phyloP scores from a whole-genome alignment of 2,888 invertebrate genomes.

The Galeopsomyia nigrocyanea region DNA sequence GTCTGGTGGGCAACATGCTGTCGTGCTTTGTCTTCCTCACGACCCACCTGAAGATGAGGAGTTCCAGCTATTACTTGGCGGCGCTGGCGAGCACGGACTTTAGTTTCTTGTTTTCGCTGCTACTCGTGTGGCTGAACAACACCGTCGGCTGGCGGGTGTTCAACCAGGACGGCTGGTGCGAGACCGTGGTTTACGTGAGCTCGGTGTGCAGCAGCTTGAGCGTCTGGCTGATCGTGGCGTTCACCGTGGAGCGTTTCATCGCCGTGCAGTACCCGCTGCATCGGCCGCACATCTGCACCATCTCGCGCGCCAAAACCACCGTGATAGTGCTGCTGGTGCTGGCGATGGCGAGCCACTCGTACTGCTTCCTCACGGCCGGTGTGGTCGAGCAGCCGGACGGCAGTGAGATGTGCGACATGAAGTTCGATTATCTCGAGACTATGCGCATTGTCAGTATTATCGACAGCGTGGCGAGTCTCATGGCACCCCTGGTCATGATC shows the following conservation, averaged over 20 bases:
- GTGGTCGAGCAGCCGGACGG: conserved; percentile 61
- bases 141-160: conserved; percentile 70
- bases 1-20: conserved; percentile 74
- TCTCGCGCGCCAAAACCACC: conserved; percentile 73
- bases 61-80: conserved; percentile 76
- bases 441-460: conserved; percentile 73
- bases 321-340: conserved; percentile 68
- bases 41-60: conserved; percentile 74
- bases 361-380: conserved; percentile 69
- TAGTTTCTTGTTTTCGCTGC: conserved; percentile 72
- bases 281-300: conserved; percentile 74
- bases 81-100: conserved; percentile 75
- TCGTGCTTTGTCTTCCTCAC: conserved; percentile 75
- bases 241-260: conserved; percentile 79
- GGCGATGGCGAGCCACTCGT: conserved; percentile 68
- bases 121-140: conserved; percentile 72
- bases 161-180: conserved; percentile 74
- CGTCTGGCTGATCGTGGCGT: conserved; percentile 79
- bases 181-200: conserved; percentile 71
- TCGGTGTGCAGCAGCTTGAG: conserved; percentile 75
- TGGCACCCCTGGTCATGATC: conserved; percentile 74
- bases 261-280: conserved; percentile 76
- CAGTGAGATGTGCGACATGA: conserved; percentile 70
- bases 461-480: conserved; percentile 75
- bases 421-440: conserved; percentile 69